These are phyloP conservation scores for Tenthredo scrophulariae DNA, from an alignment of 2,888 invertebrate genomes.

Conservation along the genomic window DNA sequence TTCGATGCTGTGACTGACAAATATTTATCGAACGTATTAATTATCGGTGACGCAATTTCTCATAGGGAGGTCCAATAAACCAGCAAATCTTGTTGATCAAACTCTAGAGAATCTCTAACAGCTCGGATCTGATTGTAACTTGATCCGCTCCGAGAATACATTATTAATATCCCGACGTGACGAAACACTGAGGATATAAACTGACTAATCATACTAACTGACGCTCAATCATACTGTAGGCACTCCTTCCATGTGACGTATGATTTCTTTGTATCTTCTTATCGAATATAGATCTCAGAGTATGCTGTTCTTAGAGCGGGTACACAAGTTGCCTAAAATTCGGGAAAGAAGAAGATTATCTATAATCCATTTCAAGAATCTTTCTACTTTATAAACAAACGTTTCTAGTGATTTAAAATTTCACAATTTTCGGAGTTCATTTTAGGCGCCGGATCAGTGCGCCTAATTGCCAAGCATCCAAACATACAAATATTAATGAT, in stretches of 20 bases:
- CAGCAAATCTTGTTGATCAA: constrained; percentile 34
- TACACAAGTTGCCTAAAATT: neutral
- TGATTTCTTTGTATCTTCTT: neutral
- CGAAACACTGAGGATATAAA: neutral
- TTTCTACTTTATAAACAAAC: neutral
- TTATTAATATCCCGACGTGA: neutral
- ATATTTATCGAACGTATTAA: constrained; percentile 36
- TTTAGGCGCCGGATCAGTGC: neutral
- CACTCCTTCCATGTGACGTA: neutral
- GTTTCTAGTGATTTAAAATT: neutral
- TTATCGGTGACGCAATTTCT: constrained; percentile 7
- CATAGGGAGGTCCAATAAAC: constrained; percentile 18
- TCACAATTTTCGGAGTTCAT: neutral
- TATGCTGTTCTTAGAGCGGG: neutral
- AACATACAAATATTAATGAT: too few relatives aligned
- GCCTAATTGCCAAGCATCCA: neutral
- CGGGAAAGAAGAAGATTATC: neutral
- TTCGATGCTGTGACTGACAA: neutral
- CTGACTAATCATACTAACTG: constrained; percentile 17
- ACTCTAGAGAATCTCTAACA: constrained; percentile 7
- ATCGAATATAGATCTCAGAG: neutral
- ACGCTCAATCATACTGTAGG: neutral
- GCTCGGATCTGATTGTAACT: constrained; percentile 26
- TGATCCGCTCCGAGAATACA: constrained; percentile 1
- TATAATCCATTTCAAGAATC: neutral